Evolutionary conservation across 2,888 invertebrate genomes (phyloP), one percentile per base, ranked within the genome.

Genomic region (Protophormia terraenovae): DNA sequence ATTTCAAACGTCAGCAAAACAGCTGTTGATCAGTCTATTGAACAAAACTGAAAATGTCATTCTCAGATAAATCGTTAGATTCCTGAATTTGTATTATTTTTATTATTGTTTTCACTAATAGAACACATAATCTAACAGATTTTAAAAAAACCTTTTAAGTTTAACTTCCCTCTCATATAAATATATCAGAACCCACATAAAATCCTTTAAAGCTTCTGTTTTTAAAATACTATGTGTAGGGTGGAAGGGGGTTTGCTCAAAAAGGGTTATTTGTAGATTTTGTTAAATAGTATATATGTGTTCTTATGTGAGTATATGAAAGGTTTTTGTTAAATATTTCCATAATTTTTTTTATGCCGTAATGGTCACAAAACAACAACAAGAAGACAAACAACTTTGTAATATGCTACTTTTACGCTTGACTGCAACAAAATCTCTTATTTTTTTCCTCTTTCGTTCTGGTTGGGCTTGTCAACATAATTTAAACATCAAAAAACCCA

Each of bases 381-480:
- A 38, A 58, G n/a, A n/a, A n/a, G n/a, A 78, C 38, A 62, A 84
- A 84, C 69, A 71, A 67, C 73, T 79, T 69, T 79, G 35, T 69
- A 84, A 84, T 84, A 55, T 79, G 53, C 75, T 72, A 76, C 80
- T 80, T 80, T 77, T 45, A 72, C 32, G 84, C 80, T 66, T 84
- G 71, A 62, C 22, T 84, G 71, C 64, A 41, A 27, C 24, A 45
- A 41, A 47, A 24, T 64, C n/a, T 47, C 22, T 64, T 72, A 50
- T n/a, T 47, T n/a, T 27, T 55, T 19, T 47, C 7, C n/a, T 12
- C 38, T 47, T 47, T 77, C 50, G 5, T 24, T 32, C 32, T 62
- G 4, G 12, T n/a, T 1, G 87, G 84, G 85, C 83, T 87, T 89
- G 88, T 88, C 88, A 88, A 87, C 88, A 88, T 89, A 88, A 89